Base-by-base conservation (phyloP, 2,888 invertebrate genomes). In the Andrena minutula region DNA sequence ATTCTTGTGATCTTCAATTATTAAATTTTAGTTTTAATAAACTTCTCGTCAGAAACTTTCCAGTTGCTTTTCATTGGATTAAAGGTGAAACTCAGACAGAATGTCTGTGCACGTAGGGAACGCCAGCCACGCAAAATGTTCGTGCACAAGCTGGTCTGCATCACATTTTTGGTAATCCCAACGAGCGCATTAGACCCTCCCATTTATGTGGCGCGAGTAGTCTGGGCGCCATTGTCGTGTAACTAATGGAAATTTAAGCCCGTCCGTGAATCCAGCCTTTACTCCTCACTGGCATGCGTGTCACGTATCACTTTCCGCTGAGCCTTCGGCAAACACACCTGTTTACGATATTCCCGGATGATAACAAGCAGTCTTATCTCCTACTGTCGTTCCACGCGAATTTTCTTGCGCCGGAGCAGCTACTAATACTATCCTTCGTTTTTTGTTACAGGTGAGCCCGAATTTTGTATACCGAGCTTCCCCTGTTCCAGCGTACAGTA, bases 281-380 rank as follows among this genome's bases (percentile, higher is more conserved):
- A 82, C 87, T 86, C 79, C 83, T 69, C 89, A 83, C 88, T 83
- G 88, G 90, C 89, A 92, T 93, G 92, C 93, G 91, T 93, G 93
- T 92, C 92, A 92, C 92, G 92, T 92, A 92, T 93, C 92, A 92
- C 92, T 93, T 92, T 90, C 91, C 90, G 86, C 79, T 87, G 79
- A 82, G 86, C 89, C 88, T 87, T 91, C 86, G 89, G 91, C 92
- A 93, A 93, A 93, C 92, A 92, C 89, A 86, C 85, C 90, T 92
- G 91, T 92, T 92, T 92, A 92, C 90, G 90, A 92, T 93, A 92
- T 92, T 88, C 88, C 87, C 86, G 88, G 90, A 91, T 88, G 90
- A 89, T 92, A 92, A 91, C 91, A 89, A 91, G 89, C 79, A 77
- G 83, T 81, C 84, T 89, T 90, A 90, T 90, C 90, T 88, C 65